Percentiles rank a stretch among this genome's conserved stretches.
phyloP scores from a whole-genome alignment of 2,797 vertebrate species.

The Macrochelys suwanniensis region DNA sequence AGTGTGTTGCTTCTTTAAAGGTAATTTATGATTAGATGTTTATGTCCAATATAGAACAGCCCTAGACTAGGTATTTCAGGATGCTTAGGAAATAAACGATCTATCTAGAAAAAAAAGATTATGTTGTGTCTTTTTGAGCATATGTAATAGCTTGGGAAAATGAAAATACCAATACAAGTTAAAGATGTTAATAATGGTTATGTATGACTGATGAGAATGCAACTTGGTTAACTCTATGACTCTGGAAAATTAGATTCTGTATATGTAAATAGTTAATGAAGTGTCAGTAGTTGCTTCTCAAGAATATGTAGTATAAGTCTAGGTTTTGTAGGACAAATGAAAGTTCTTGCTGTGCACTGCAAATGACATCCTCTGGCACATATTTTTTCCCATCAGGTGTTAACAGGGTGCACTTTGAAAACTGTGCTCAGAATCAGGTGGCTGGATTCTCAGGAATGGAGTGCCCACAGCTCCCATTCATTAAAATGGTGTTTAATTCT shows the following conservation, averaged over 20 bases:
- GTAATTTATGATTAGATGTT: background rate
- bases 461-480: background rate
- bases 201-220: background rate
- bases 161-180: background rate
- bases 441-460: background rate
- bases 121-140: background rate
- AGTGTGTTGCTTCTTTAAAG: background rate
- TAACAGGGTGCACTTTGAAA: background rate
- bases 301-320: background rate
- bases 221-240: background rate
- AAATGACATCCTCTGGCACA: background rate
- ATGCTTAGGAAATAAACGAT: background rate
- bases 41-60: background rate
- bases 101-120: background rate
- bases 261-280: background rate
- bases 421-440: background rate
- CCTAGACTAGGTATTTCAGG: background rate
- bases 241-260: background rate
- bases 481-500: background rate
- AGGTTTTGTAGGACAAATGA: background rate
- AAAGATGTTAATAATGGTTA: background rate
- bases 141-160: background rate
- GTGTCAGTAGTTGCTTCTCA: background rate
- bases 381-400: background rate
- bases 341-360: background rate